phyloP scores from a whole-genome alignment of 2,888 invertebrate genomes.

The Hirtodrosophila alboralis region DNA sequence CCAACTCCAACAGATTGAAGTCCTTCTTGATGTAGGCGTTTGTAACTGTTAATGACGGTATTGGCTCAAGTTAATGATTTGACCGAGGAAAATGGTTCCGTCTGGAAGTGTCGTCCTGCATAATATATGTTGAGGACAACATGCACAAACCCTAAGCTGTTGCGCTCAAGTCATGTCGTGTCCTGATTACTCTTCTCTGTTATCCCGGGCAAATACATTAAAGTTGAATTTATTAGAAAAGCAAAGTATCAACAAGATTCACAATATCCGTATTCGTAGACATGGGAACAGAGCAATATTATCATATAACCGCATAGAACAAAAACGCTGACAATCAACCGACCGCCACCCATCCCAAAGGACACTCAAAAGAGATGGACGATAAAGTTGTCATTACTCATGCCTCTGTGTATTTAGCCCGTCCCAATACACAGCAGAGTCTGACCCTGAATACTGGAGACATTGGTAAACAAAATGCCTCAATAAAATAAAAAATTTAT shows the following conservation, averaged over 20 bases:
- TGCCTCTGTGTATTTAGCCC: constrained; percentile 41
- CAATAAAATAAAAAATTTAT: constrained; percentile 32
- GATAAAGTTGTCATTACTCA: constrained; percentile 66
- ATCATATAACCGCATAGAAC: constrained; percentile 24
- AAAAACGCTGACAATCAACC: constrained; percentile 28
- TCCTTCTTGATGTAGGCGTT: constrained; percentile 19
- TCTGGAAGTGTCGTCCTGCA: constrained; percentile 41
- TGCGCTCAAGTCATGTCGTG: constrained; percentile 32
- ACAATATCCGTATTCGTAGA: constrained; percentile 48
- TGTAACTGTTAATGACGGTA: constrained; percentile 68
- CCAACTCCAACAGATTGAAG: constrained; percentile 7
- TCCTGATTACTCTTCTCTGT: constrained; percentile 18
- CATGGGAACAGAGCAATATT: constrained; percentile 26
- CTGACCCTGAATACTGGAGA: constrained; percentile 17
- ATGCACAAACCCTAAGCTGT: constrained; percentile 43
- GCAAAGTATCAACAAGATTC: constrained; percentile 22
- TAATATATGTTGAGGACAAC: constrained; percentile 45
- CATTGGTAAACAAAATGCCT: constrained; percentile 15
- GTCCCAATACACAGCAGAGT: constrained; percentile 21
- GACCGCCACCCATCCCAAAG: constrained; percentile 5
- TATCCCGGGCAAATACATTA: constrained; percentile 55
- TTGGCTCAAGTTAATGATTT: constrained; percentile 55
- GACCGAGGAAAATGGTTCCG: constrained; percentile 9
- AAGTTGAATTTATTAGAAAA: constrained; percentile 60
- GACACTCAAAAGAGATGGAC: constrained; percentile 39